Base-by-base conservation (phyloP, 2,797 vertebrate genomes). In the Myotis findleyi region DNA sequence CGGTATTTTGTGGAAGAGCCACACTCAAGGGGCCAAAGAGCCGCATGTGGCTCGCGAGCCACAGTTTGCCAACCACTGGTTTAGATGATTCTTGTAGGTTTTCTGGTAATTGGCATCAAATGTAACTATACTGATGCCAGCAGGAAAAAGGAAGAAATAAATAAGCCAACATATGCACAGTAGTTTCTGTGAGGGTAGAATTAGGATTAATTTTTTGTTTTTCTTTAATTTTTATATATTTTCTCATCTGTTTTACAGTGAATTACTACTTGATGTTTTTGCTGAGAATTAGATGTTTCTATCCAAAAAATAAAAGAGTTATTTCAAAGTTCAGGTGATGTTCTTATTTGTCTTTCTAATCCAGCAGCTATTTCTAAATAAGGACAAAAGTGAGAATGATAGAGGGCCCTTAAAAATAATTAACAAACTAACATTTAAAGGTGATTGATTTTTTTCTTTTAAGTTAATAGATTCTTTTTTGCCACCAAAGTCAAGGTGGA, bases 401-500 rank as follows among this genome's bases (percentile, higher is more conserved):
- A 77, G 53, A 73, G 73, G 41, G 18, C 38, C 77, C 51, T 95
- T 89, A 83, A 89, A 92, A 89, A 76, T 85, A 95, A 66, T 94
- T 87, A 94, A 44, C 44, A 87, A 89, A 93, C 68, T 80, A 76
- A 79, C 83, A 87, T 94, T 96, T 95, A 79, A 92, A 93, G 95
- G 44, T 91, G 85, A 95, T 96, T 79, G n/a, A 7, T 86, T 83
- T 96, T 96, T 87, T 91, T 87, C 53, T 88, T 97, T 97, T 72
- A 93, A 87, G 20, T 62, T 62, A 96, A 97, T 95, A 82, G 95
- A 93, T 97, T 97, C 89, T 97, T 87, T 14, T 87, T 94, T 89
- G 0, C 7, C n/a, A 68, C 87, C 71, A 73, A 49, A 97, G 96
- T 88, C 94, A 96, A 68, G 30, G 77, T 97, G 87, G 93, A 89